Base-by-base conservation (phyloP, 2,888 invertebrate species). In the Tethea ocularis region DNA sequence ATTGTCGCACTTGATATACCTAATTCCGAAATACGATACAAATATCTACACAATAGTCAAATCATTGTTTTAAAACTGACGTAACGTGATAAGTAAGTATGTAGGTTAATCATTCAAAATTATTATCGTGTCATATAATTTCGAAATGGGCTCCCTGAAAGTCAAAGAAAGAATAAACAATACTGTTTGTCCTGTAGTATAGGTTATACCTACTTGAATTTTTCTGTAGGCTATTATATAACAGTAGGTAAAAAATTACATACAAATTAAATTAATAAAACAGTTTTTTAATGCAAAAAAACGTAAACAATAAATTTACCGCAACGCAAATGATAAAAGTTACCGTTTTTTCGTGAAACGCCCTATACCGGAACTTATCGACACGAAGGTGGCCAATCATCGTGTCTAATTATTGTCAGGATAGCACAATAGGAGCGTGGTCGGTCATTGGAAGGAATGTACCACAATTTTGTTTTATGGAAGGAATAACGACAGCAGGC, bases 371-470 rank as follows among this genome's bases (percentile, higher is more conserved):
- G 46, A 46, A 46, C 46, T 20, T 46, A 46, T 46, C 46, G 10
- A 56, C 65, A 71, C 64, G 69, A 68, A 66, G 62, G 65, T 58
- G 58, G 56, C 62, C 61, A 62, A 64, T 61, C 58, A 59, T 61
- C 64, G 60, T 68, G 60, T 46, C 46, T 46, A 69, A 72, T 73
- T 73, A 72, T 67, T 66, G 64, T 58, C 63, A 61, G 51, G 69
- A 63, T 61, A 58, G 59, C 58, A 69, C 66, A 78, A 75, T 71
- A 70, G 71, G 57, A 58, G 57, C 69, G 75, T 65, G 73, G 75
- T 71, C 69, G 72, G 61, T 52, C 29, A 58, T 54, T 59, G 57
- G 58, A 63, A 57, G 62, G 61, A 57, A 62, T 64, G n/a, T n/a
- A n/a, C n/a, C n/a, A 59, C 65, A 64, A 69, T 71, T 68, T 61